phyloP scores from a whole-genome alignment of 2,113 vertebrate genomes.

The Pongo abelii region DNA sequence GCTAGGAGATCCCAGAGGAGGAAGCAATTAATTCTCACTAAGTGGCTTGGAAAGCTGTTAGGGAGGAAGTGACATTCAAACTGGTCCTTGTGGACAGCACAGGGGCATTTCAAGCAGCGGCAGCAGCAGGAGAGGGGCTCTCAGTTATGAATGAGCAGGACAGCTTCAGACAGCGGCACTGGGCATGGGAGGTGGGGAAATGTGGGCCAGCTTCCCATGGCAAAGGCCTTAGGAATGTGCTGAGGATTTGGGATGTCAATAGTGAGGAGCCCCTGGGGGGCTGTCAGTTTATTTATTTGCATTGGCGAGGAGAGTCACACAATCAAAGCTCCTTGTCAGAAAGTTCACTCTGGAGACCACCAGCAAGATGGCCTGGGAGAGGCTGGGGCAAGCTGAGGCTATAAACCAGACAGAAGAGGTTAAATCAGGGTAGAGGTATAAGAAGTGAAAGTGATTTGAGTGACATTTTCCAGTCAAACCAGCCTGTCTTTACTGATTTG shows the following conservation, averaged over 20 bases:
- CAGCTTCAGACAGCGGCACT: rapidly evolving
- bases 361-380: background rate
- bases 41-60: background rate
- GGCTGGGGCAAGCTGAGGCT: background rate
- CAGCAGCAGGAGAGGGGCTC: background rate
- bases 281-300: background rate
- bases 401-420: background rate
- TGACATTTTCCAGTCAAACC: background rate
- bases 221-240: background rate
- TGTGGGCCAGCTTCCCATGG: rapidly evolving
- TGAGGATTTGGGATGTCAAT: background rate
- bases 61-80: constrained; percentile 14
- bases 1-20: background rate
- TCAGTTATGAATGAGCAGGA: background rate
- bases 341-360: background rate
- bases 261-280: too few relatives aligned
- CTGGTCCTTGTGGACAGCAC: background rate
- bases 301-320: background rate
- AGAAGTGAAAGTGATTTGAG: background rate
- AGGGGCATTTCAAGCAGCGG: background rate
- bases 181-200: rapidly evolving
- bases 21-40: constrained; percentile 33
- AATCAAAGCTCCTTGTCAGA: background rate
- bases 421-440: background rate
- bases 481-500: background rate